Evolutionary conservation across 2,888 invertebrate genomes (phyloP), one percentile per base, ranked within the genome.

Genomic region (Yponomeuta cagnagella): DNA sequence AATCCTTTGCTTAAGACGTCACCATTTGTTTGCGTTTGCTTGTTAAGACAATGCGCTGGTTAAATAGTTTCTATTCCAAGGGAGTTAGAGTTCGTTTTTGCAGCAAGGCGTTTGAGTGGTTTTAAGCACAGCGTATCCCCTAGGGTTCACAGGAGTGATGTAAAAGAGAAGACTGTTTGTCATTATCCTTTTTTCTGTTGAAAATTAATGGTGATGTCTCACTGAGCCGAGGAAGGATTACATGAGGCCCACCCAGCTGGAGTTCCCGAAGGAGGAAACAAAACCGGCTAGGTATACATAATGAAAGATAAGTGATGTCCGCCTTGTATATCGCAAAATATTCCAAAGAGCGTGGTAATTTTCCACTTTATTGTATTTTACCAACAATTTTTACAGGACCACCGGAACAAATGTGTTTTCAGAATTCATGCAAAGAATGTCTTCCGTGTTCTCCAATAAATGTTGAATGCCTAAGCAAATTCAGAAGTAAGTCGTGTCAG

Each of bases 161-260:
- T 68, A 58, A 68, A 68, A 68, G 68, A 68, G 68, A 68, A 67
- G 68, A 30, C 68, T 23, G 68, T 52, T 68, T 68, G 68, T 68
- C 68, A 68, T 68, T 68, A 68, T 68, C 68, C 52, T 68, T 68
- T 43, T 68, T 68, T 68, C 68, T 68, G 52, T 52, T 48, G 68
- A 30, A 68, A 68, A 68, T 68, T 68, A 68, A 68, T 68, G 68
- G 68, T 68, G 68, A 68, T 68, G 68, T 68, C 68, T 68, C 52
- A 52, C 4, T 68, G 48, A 23, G 31, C 52, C 48, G 66, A 31
- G 68, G 37, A 68, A 43, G 68, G 68, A 43, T 68, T 68, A 68
- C 15, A 23, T 48, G 37, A 48, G 68, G n/a, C n/a, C 66, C 52
- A 2, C 15, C 15, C 52, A 15, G 15, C 52, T 15, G 15, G 15